A percentile compares a stretch with the other conserved stretches of the same genome.
Conservation (phyloP, 2,797 vertebrate species). For the Phoebastria nigripes region DNA sequence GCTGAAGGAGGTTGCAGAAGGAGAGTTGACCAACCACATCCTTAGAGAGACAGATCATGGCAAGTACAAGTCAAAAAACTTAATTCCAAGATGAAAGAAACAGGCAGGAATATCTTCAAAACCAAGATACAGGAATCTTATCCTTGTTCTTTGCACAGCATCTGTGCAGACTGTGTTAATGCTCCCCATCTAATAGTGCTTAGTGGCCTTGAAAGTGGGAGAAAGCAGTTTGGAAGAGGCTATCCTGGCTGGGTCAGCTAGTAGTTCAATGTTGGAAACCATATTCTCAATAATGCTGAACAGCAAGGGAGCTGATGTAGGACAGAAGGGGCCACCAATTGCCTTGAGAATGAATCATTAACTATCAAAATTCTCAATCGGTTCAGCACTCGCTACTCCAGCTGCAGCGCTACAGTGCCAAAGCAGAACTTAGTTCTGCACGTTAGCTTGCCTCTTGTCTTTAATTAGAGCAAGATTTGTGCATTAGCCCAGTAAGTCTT, state of each 20-base stretch:
- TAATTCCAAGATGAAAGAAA: neutral
- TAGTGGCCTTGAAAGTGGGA: neutral
- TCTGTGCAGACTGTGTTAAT: rapidly evolving
- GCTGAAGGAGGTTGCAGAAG: neutral
- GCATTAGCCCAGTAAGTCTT: neutral
- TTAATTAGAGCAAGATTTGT: neutral
- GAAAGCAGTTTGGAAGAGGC: neutral
- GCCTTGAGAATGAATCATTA: neutral
- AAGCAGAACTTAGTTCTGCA: neutral
- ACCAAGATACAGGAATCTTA: neutral
- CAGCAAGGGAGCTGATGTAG: neutral
- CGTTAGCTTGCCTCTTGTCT: neutral
- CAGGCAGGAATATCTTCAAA: neutral
- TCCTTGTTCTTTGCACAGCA: neutral
- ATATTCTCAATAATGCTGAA: neutral
- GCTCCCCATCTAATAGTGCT: neutral
- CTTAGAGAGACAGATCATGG: neutral
- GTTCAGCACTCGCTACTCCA: neutral
- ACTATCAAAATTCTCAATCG: neutral
- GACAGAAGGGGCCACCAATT: neutral
- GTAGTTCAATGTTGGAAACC: neutral
- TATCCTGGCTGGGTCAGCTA: neutral
- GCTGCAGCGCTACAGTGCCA: neutral
- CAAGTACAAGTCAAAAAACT: neutral
- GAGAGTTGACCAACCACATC: neutral